phyloP scores from a whole-genome alignment of 2,113 vertebrate genomes.

The Hystrix brachyura region DNA sequence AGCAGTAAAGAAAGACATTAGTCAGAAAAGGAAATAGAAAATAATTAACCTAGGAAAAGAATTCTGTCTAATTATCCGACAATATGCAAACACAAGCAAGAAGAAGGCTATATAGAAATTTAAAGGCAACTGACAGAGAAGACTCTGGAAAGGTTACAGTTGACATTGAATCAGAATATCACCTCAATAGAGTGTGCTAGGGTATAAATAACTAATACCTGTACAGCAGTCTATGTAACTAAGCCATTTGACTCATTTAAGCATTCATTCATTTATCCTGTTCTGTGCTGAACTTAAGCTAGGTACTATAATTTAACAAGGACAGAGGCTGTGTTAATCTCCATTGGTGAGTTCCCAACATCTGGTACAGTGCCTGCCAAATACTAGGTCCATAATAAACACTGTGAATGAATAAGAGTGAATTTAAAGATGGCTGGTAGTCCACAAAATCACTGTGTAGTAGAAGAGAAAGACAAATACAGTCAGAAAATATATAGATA shows the following conservation, averaged over 20 bases:
- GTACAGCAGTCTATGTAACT: not conserved
- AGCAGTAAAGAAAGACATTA: conserved; percentile 32
- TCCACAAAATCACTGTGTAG: not conserved
- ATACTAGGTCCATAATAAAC: not conserved
- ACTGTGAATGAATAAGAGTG: not conserved
- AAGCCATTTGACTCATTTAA: conserved; percentile 28
- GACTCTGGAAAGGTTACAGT: not conserved
- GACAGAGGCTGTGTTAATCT: not conserved
- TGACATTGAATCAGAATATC: not conserved
- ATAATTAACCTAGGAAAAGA: conserved; percentile 29
- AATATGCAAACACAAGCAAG: conserved; percentile 12
- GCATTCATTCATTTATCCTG: not conserved
- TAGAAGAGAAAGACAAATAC: conserved; percentile 29
- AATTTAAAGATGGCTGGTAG: not conserved
- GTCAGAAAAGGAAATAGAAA: not conserved
- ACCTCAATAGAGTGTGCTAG: not conserved
- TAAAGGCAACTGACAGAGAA: not conserved
- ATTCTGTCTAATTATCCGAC: conserved; percentile 50
- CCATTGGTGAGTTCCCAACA: not conserved
- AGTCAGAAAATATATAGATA: conserved; percentile 8
- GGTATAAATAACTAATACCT: conserved; percentile 37
- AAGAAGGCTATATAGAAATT: not conserved
- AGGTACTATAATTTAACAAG: not conserved
- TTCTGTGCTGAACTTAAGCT: not conserved
- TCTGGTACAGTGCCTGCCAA: not conserved